Evolutionary conservation across 1,140 invertebrate species (phyloP).

Genomic region (Microplitis mediator): DNA sequence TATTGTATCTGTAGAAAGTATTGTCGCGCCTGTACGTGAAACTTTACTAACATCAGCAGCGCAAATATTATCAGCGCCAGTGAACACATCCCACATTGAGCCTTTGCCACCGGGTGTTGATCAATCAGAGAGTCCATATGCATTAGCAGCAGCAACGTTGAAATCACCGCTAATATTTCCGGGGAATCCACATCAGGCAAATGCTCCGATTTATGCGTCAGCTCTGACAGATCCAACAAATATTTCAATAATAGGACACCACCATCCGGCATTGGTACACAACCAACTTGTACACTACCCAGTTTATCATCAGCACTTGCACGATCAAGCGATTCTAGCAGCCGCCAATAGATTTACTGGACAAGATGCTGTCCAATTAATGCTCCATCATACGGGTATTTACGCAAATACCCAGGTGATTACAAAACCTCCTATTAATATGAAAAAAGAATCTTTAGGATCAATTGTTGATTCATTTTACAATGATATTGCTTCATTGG

Average conservation of each 20-base stretch:
- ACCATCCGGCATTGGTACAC: constrained; percentile 54
- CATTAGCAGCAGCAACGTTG: constrained; percentile 38
- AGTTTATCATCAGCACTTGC: constrained; percentile 55
- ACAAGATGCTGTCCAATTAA: constrained; percentile 52
- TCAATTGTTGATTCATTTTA: constrained; percentile 68
- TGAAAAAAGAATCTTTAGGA: constrained; percentile 51
- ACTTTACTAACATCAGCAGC: constrained; percentile 43
- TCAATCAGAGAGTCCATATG: constrained; percentile 52
- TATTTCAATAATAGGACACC: constrained; percentile 36
- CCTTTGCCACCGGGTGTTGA: constrained; percentile 65
- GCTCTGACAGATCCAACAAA: constrained; percentile 48
- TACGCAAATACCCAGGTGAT: constrained; percentile 58
- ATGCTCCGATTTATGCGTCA: constrained; percentile 51
- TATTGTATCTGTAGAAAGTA: not conserved
- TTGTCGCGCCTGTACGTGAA: constrained; percentile 35
- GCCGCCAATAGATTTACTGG: constrained; percentile 51
- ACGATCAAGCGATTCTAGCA: constrained; percentile 52
- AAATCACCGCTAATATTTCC: constrained; percentile 48
- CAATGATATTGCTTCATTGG: constrained; percentile 66
- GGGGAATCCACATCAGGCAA: constrained; percentile 45
- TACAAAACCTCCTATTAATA: constrained; percentile 54
- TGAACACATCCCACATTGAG: constrained; percentile 44
- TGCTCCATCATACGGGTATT: constrained; percentile 55
- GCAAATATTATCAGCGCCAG: constrained; percentile 43
- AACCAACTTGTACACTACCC: constrained; percentile 57